Evolutionary conservation across 2,113 vertebrate species (phyloP), one percentile per base, ranked within the genome.

Genomic region (Corydoras maculifer): DNA sequence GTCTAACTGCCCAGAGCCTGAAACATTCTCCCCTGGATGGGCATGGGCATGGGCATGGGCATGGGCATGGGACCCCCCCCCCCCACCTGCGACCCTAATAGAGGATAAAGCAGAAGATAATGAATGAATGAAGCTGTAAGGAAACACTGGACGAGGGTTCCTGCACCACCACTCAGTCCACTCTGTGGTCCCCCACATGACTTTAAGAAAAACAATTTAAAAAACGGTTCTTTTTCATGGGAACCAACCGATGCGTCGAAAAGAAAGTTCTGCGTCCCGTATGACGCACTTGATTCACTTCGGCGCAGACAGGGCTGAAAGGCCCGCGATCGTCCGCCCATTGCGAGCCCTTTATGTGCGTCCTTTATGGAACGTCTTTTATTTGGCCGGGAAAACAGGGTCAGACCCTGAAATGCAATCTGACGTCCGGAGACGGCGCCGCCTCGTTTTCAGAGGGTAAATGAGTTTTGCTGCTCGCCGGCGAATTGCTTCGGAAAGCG

Each of bases 351-450:
- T 60, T 69, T 57, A 58, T 60, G 68, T 69, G 58, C 43, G 60
- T 61, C 57, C 68, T 69, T 68, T 68, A 58, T 68, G 32, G 57
- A 10, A 68, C 35, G 10, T 58, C 53, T 48, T 69, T 69, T 69
- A 58, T 69, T 69, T 29, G n/a, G 49, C 43, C 7, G 12, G 13
- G 58, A 43, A 57, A 60, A 18, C 49, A 60, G 68, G 68, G 43
- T 60, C 68, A 69, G 59, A 58, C 50, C 68, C 9, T 60, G 25
- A 69, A 69, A 69, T 69, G 50, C 59, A 60, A 69, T 69, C 48
- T 50, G 18, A 31, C 11, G 9, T 2, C 35, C 3, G 4, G 18
- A 58, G 60, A 71, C 51, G 63, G 35, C 49, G 15, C 48, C 3
- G 35, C 70, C 54, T 64, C 35, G 49, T 65, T 72, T 65, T 65